phyloP scores from a whole-genome alignment of 2,113 vertebrate species.

The Etia nguti region DNA sequence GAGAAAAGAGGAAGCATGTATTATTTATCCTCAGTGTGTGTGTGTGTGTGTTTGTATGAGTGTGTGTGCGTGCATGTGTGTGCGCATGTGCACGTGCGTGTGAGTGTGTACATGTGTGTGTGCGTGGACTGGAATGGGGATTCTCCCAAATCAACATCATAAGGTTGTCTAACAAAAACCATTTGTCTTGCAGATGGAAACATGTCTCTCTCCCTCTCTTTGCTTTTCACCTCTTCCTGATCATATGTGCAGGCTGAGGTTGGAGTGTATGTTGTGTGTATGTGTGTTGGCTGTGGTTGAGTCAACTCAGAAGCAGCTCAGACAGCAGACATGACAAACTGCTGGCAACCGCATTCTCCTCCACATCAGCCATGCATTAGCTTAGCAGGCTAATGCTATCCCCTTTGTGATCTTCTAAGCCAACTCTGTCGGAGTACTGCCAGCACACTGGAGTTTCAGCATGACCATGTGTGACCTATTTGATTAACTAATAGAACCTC shows the following conservation, averaged over 20 bases:
- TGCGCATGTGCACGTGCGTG: background rate
- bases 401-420: background rate
- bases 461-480: background rate
- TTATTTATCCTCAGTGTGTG: too few relatives aligned
- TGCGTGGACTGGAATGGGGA: conserved; percentile 43
- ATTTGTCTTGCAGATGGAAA: conserved; percentile 77
- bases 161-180: conserved; percentile 70
- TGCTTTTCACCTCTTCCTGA: conserved; percentile 53
- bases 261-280: conserved; percentile 3
- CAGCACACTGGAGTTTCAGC: background rate
- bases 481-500: background rate
- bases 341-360: conserved; percentile 72
- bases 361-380: conserved; percentile 71
- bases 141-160: conserved; percentile 76
- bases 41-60: conserved; percentile 6
- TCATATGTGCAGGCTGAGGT: conserved; percentile 64
- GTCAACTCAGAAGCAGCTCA: conserved; percentile 71
- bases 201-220: conserved; percentile 41
- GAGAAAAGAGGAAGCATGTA: too few relatives aligned
- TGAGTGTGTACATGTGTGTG: background rate
- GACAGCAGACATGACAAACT: conserved; percentile 74
- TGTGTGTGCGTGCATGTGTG: background rate
- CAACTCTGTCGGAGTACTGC: background rate
- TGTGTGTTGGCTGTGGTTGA: conserved; percentile 60
- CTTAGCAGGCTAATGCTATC: conserved; percentile 49